These are phyloP conservation scores for Ceramica pisi DNA, from an alignment of 2,888 invertebrate species.

Conservation along the genomic window DNA sequence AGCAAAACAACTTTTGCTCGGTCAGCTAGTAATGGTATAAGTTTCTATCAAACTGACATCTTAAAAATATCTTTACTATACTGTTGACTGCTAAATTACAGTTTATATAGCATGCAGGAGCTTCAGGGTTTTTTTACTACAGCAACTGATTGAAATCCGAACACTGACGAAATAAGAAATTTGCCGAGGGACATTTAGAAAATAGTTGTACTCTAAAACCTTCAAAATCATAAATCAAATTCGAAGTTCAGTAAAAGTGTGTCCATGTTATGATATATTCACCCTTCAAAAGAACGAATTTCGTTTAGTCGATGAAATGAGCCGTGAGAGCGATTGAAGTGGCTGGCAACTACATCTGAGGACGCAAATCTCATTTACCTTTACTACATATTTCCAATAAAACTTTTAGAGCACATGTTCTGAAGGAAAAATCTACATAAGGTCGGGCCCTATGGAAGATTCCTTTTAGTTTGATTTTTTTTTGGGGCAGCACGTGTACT, in stretches of 20 bases:
- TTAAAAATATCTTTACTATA: no score
- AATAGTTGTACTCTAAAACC: background rate
- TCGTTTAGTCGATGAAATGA: conserved; percentile 79
- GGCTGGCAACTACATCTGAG: conserved; percentile 75
- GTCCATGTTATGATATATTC: conserved; percentile 33
- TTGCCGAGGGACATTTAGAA: no score
- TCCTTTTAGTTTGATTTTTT: conserved; percentile 15
- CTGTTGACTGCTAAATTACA: no score
- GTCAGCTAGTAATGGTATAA: no score
- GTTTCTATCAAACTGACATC: no score
- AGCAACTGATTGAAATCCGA: no score
- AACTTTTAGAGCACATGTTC: conserved; percentile 56
- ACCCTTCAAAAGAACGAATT: conserved; percentile 68
- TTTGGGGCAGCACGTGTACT: background rate
- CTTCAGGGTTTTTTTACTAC: no score
- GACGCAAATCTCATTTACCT: conserved; percentile 78
- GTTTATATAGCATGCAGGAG: no score
- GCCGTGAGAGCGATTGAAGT: conserved; percentile 73
- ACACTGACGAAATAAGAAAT: no score
- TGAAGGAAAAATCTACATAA: conserved; percentile 18
- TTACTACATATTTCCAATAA: conserved; percentile 72
- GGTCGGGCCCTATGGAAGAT: background rate
- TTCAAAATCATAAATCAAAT: background rate
- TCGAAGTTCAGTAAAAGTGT: background rate
- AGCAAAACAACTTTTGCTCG: no score